Conservation (phyloP, 2,797 vertebrate genomes). For the Tolypeutes matacus region DNA sequence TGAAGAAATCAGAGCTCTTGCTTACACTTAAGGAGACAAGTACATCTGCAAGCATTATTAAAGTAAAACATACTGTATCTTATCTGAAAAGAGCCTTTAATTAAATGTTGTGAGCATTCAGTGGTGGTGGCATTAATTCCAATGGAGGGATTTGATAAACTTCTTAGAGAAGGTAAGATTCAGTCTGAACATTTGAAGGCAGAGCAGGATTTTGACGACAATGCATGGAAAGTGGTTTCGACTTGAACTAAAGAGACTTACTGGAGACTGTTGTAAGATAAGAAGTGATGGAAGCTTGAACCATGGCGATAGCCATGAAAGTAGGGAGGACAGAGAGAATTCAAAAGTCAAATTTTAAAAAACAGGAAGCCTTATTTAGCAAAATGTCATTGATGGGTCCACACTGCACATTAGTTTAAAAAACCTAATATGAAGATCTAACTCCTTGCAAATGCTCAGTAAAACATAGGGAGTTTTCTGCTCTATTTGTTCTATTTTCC, state of each 20-base stretch:
- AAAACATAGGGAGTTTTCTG: conserved; percentile 42
- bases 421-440: not conserved
- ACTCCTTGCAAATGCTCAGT: not conserved
- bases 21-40: not conserved
- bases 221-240: not conserved
- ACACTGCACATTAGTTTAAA: not conserved
- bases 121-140: not conserved
- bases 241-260: not conserved
- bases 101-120: not conserved
- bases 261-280: not conserved
- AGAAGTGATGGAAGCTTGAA: not conserved
- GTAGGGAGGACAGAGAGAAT: not conserved
- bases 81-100: not conserved
- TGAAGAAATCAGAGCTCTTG: not conserved
- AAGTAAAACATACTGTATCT: not conserved
- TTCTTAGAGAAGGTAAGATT: not conserved
- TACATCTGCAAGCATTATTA: not conserved
- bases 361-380: conserved; percentile 28
- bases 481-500: conserved; percentile 17
- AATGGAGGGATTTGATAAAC: not conserved
- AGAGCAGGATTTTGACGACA: conserved; percentile 49
- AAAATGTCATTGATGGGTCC: not conserved
- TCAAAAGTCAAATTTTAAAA: conserved; percentile 43
- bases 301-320: not conserved
- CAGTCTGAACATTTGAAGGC: conserved; percentile 8